Conservation (phyloP, 2,888 invertebrate species). For the Seira ritae region DNA sequence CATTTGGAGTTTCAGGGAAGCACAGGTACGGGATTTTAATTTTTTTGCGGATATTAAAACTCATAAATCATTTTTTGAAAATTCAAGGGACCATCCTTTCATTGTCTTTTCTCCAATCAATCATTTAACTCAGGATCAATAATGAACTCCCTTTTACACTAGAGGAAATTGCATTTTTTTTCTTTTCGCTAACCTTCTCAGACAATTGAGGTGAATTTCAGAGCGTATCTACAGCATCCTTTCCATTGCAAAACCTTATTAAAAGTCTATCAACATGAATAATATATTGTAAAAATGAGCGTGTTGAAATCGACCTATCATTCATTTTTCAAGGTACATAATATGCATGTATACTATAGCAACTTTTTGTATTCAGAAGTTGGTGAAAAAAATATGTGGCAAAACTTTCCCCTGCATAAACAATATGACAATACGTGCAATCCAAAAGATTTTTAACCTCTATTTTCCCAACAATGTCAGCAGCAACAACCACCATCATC, state of each 20-base stretch:
- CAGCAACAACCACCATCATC: neutral
- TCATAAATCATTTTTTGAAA: neutral
- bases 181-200: neutral
- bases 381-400: no score
- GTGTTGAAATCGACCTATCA: neutral
- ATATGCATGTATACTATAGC: no score
- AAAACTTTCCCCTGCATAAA: no score
- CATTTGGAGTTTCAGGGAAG: constrained; percentile 76
- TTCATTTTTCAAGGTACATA: neutral
- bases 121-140: neutral
- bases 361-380: no score
- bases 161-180: neutral
- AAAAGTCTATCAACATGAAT: neutral
- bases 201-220: no score
- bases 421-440: no score
- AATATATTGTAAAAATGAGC: neutral
- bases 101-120: constrained; percentile 7
- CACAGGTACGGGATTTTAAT: constrained; percentile 72
- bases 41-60: neutral
- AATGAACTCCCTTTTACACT: neutral
- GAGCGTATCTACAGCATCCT: neutral
- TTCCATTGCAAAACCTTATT: neutral
- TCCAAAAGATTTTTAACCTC: no score
- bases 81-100: constrained; percentile 19
- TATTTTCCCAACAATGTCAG: neutral